These are phyloP conservation scores for Cavia porcellus DNA, from an alignment of 2,113 vertebrate species.

Conservation along the genomic window DNA sequence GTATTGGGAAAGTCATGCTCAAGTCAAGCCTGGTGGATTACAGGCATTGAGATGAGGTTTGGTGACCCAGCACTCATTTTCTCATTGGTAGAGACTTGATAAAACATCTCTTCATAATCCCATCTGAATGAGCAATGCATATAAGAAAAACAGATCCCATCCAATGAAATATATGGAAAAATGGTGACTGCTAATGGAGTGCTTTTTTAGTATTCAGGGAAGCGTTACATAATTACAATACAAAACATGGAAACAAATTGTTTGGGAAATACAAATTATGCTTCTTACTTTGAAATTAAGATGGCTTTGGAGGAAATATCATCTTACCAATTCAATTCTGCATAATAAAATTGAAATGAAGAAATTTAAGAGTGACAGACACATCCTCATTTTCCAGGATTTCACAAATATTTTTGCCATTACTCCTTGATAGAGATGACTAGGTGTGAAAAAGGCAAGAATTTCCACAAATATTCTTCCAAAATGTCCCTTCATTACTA, in stretches of 20 bases:
- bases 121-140: neutral
- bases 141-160: neutral
- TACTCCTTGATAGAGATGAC: neutral
- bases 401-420: neutral
- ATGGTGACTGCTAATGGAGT: neutral
- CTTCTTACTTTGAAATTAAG: neutral
- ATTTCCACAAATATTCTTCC: neutral
- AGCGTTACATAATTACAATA: neutral
- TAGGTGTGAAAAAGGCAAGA: neutral
- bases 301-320: neutral
- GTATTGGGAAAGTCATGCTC: neutral
- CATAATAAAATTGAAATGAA: neutral
- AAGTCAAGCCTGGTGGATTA: neutral
- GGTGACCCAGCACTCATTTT: neutral
- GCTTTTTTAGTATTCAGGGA: neutral
- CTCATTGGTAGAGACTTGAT: neutral
- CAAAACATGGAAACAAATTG: neutral
- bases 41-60: neutral
- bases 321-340: neutral
- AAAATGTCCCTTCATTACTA: neutral
- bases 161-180: neutral
- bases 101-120: neutral
- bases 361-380: neutral
- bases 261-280: conserved; percentile 4
- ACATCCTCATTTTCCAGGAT: neutral